Percentiles rank a stretch among this genome's conserved stretches.
Evolutionary conservation across 1,140 invertebrate species (phyloP).

Genomic region (Drosophila ercepeae): DNA sequence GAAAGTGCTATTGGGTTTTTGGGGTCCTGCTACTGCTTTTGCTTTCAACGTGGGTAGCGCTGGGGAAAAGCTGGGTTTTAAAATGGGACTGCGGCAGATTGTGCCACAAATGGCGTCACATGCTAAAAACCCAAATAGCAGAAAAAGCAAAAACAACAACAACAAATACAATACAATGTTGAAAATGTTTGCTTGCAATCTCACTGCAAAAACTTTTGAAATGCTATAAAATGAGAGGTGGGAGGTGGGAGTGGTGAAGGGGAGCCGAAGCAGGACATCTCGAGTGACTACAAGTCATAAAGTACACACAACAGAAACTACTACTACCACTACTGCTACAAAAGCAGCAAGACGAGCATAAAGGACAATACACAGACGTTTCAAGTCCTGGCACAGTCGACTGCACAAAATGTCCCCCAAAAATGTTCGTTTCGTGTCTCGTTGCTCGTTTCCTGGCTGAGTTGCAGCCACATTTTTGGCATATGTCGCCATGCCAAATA

Average conservation of each 20-base stretch:
- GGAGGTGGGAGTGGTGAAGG: not conserved
- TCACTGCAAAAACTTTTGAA: constrained; percentile 57
- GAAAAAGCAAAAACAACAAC: constrained; percentile 6
- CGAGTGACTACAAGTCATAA: constrained; percentile 75
- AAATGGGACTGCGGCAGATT: constrained; percentile 18
- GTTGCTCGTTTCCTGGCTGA: constrained; percentile 56
- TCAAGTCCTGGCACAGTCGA: constrained; percentile 50
- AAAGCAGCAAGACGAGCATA: not conserved
- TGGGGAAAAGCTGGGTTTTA: not conserved
- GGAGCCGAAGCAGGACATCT: constrained; percentile 21
- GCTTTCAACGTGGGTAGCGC: constrained; percentile 31
- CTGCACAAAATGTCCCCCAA: constrained; percentile 59
- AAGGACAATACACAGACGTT: constrained; percentile 33
- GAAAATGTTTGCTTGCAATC: constrained; percentile 60
- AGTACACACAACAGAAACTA: constrained; percentile 62
- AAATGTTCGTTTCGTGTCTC: constrained; percentile 58
- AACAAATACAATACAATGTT: constrained; percentile 25
- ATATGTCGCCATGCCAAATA: constrained; percentile 67
- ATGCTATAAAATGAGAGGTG: constrained; percentile 23
- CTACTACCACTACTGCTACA: not conserved
- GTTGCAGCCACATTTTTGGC: constrained; percentile 65
- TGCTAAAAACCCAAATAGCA: constrained; percentile 51
- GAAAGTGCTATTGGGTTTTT: constrained; percentile 70
- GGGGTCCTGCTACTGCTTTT: constrained; percentile 30
- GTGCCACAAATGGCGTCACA: constrained; percentile 40